Percentiles rank a stretch among this genome's conserved stretches.
phyloP scores from a whole-genome alignment of 2,113 vertebrate genomes.

The Peromyscus leucopus region DNA sequence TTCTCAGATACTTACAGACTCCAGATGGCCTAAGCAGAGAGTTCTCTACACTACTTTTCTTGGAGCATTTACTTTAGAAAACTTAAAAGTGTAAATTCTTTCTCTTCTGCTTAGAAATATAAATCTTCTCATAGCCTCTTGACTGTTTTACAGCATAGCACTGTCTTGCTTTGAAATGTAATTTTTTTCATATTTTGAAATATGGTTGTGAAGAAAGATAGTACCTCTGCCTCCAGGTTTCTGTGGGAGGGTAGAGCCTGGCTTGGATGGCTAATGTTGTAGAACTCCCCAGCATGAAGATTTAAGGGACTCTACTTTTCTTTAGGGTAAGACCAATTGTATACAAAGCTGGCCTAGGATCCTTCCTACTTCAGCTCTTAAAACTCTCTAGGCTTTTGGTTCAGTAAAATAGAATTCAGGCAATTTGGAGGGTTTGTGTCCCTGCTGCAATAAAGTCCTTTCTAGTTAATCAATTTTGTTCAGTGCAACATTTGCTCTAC shows the following conservation, averaged over 20 bases:
- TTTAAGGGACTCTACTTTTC: background rate
- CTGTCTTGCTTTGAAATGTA: background rate
- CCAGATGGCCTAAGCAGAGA: background rate
- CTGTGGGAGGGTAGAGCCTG: background rate
- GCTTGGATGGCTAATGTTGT: background rate
- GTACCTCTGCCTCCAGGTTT: background rate
- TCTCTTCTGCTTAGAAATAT: background rate
- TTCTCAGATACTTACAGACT: background rate
- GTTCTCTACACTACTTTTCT: background rate
- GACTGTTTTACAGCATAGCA: background rate
- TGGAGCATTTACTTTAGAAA: background rate
- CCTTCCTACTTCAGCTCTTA: background rate
- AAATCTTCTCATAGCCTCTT: background rate
- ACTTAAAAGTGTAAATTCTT: background rate
- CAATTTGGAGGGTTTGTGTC: background rate
- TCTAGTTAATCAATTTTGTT: background rate
- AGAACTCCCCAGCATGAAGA: background rate
- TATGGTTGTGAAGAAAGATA: background rate
- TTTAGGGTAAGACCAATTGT: background rate
- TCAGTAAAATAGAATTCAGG: background rate
- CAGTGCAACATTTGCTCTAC: background rate
- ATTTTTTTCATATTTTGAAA: constrained; percentile 8
- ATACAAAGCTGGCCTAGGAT: background rate
- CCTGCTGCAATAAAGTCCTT: constrained; percentile 25
- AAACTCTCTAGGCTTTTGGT: background rate